Conservation (phyloP, 1,140 invertebrate species). For the Potamilus streckersoni region DNA sequence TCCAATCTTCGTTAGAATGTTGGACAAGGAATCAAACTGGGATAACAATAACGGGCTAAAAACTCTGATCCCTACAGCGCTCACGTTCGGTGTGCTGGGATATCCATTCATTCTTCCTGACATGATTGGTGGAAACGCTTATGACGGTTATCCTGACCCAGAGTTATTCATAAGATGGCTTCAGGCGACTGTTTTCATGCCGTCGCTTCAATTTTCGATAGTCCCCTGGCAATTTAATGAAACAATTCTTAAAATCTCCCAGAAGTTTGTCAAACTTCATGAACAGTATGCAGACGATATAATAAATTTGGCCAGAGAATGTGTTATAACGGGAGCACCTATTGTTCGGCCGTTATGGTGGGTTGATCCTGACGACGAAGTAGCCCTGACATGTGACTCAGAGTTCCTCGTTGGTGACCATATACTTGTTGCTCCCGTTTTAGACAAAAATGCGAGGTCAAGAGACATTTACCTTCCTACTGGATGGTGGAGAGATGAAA, state of each 20-base stretch:
- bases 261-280: slow-evolving; percentile 78
- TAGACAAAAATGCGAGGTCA: slow-evolving; percentile 74
- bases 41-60: slow-evolving; percentile 82
- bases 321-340: slow-evolving; percentile 46
- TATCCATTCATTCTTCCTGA: slow-evolving; percentile 90
- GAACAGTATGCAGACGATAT: slow-evolving; percentile 69
- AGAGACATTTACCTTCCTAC: slow-evolving; percentile 77
- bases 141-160: slow-evolving; percentile 73
- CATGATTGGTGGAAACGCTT: slow-evolving; percentile 93
- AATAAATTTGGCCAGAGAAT: slow-evolving; percentile 39
- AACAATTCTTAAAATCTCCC: slow-evolving; percentile 76
- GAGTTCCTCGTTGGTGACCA: slow-evolving; percentile 86
- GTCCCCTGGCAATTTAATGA: slow-evolving; percentile 88
- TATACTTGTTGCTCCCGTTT: slow-evolving; percentile 87
- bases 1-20: slow-evolving; percentile 88
- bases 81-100: slow-evolving; percentile 86
- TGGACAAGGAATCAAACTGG: slow-evolving; percentile 89
- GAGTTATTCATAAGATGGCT: slow-evolving; percentile 92
- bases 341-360: slow-evolving; percentile 90
- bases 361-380: slow-evolving; percentile 83
- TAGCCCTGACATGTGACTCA: slow-evolving; percentile 83
- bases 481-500: slow-evolving; percentile 47
- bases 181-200: slow-evolving; percentile 87
- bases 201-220: slow-evolving; percentile 88
- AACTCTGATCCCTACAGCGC: slow-evolving; percentile 82